These are phyloP conservation scores for Diarsia brunnea DNA, from an alignment of 2,888 invertebrate species.

Conservation along the genomic window DNA sequence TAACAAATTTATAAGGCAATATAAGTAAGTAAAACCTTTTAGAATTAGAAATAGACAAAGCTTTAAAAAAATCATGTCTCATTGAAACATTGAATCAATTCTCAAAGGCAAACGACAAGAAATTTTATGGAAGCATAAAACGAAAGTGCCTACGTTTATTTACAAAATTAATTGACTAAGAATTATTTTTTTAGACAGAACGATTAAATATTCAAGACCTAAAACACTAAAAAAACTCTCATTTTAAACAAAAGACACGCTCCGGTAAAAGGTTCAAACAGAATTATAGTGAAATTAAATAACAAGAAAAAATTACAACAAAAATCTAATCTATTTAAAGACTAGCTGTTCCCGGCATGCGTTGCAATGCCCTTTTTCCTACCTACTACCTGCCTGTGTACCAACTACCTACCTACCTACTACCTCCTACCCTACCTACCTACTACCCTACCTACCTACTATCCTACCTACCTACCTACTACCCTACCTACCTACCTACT, in stretches of 20 bases:
- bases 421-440: too few species aligned
- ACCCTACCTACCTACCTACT: too few species aligned
- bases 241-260: slow-evolving; percentile 27
- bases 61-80: slow-evolving; percentile 43
- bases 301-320: not conserved
- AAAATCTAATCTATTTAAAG: not conserved
- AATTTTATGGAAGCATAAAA: slow-evolving; percentile 43
- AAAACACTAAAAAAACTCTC: not conserved
- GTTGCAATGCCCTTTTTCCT: too few species aligned
- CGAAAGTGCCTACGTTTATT: slow-evolving; percentile 4
- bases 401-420: too few species aligned
- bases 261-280: slow-evolving; percentile 15
- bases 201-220: slow-evolving; percentile 11
- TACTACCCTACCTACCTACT: too few species aligned
- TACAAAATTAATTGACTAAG: slow-evolving; percentile 44
- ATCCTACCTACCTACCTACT: too few species aligned
- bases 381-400: too few species aligned
- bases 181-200: slow-evolving; percentile 2
- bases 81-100: slow-evolving; percentile 15
- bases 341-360: too few species aligned
- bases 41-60: slow-evolving; percentile 17
- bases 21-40: slow-evolving; percentile 26
- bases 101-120: slow-evolving; percentile 27
- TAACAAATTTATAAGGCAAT: not conserved
- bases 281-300: slow-evolving; percentile 9